phyloP scores from a whole-genome alignment of 2,113 vertebrate species.

The Pithys albifrons region DNA sequence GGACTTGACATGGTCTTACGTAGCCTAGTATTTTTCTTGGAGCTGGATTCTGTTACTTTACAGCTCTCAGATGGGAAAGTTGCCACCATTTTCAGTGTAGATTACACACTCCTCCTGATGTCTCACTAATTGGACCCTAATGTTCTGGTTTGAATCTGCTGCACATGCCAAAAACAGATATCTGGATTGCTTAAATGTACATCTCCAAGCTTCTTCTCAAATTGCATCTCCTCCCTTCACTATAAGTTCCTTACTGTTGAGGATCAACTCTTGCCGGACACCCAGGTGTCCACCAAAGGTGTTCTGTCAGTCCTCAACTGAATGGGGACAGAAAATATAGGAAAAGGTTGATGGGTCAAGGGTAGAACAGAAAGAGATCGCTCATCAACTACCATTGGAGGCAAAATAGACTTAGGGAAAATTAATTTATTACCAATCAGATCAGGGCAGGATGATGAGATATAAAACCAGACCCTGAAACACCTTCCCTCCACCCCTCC shows the following conservation, averaged over 20 bases:
- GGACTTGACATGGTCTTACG: neutral
- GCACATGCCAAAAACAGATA: neutral
- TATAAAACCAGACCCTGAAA: neutral
- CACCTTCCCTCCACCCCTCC: neutral
- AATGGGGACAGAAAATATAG: neutral
- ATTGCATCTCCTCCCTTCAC: neutral
- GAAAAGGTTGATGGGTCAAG: fast-evolving
- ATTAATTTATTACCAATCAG: neutral
- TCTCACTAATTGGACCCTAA: neutral
- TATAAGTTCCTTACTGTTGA: neutral
- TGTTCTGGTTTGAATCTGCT: neutral
- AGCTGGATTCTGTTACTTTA: neutral
- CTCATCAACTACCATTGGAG: fast-evolving
- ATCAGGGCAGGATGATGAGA: neutral
- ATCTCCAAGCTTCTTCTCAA: neutral
- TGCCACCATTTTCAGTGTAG: neutral
- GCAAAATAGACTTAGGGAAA: neutral
- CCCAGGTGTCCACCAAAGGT: neutral
- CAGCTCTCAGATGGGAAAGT: neutral
- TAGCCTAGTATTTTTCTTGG: neutral
- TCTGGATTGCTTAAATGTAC: neutral
- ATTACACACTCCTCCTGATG: neutral
- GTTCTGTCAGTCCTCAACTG: neutral
- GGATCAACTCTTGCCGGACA: neutral
- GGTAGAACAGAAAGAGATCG: neutral